Base-by-base conservation (phyloP, 2,797 vertebrate genomes). In the Gallinago solitaria region DNA sequence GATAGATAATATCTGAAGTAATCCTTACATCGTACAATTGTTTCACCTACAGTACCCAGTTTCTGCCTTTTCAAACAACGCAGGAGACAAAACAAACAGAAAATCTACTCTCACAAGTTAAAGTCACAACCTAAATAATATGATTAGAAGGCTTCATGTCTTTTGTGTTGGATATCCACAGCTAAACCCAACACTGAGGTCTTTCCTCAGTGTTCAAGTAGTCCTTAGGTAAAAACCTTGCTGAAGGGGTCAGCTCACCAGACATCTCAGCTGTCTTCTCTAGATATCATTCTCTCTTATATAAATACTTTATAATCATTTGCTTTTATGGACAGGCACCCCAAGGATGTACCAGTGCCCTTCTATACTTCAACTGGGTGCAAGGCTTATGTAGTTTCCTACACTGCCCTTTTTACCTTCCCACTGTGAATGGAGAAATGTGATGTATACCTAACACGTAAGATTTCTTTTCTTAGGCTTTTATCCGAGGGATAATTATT, bases 41-140 rank as follows among this genome's bases (percentile, higher is more conserved):
- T 70, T 88, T 84, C 51, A 87, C 60, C 16, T 79, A 48, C 27
- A 87, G 51, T 51, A 39, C 82, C n/a, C 63, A 82, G 50, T 75
- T 95, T 93, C 86, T 93, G 77, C 28, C 74, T 83, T 94, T 87
- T 81, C 63, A 90, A 89, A 91, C 20, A 53, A 67, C 41, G 59
- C 39, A 81, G 76, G 74, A 93, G 67, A 65, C 8, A 78, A 91
- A 92, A 63, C 53, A 91, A 91, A 51, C 19, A 85, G 59, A 92
- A 68, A 39, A 35, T 47, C 27, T 67, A 39, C 68, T 57, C 59
- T 87, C 67, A n/a, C 47, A 89, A 70, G 65, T 0, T 1, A 63
- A 82, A 91, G 27, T 59, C 32, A 43, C 35, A 68, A 32, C 17
- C 16, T 88, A 83, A 73, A 56, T 43, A 57, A 51, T 24, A 45